These are phyloP conservation scores for Homalodisca vitripennis DNA, from an alignment of 1,140 invertebrate species.

Conservation along the genomic window DNA sequence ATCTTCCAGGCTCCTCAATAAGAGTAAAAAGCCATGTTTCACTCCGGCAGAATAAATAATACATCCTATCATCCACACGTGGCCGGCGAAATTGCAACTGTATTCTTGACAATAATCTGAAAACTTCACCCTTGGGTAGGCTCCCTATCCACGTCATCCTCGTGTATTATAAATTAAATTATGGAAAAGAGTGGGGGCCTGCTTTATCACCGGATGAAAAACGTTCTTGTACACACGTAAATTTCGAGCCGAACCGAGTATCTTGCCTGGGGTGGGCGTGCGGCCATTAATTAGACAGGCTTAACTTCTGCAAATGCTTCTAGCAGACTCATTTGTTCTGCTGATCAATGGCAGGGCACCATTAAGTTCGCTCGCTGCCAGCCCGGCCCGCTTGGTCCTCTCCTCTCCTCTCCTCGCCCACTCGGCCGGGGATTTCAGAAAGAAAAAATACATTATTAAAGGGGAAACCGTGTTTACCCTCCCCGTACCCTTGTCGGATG, in stretches of 20 bases:
- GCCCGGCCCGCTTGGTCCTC: neutral
- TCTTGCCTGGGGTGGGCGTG: neutral
- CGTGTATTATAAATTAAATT: conserved; percentile 24
- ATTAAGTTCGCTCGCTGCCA: conserved; percentile 14
- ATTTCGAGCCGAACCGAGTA: neutral
- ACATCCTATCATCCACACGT: neutral
- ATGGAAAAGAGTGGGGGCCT: conserved; percentile 10
- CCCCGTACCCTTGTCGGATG: conserved; percentile 12
- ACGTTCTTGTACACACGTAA: conserved; percentile 21
- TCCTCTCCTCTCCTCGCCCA: neutral
- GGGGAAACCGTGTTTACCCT: conserved; percentile 2
- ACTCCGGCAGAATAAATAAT: conserved; percentile 16
- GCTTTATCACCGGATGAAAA: conserved; percentile 18
- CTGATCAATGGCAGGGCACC: conserved; percentile 17
- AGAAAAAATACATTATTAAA: conserved; percentile 26
- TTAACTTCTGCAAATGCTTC: conserved; percentile 27
- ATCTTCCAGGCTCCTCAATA: conserved; percentile 9
- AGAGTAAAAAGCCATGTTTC: conserved; percentile 25
- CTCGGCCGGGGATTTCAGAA: conserved; percentile 20
- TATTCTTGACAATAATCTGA: conserved; percentile 24
- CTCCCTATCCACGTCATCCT: conserved; percentile 6
- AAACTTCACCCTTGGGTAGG: conserved; percentile 19
- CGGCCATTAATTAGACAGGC: conserved; percentile 17
- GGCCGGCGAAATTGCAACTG: conserved; percentile 7
- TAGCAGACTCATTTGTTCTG: conserved; percentile 25